Evolutionary conservation across 2,888 invertebrate genomes (phyloP), one percentile per base, ranked within the genome.

Genomic region (Polia nebulosa): DNA sequence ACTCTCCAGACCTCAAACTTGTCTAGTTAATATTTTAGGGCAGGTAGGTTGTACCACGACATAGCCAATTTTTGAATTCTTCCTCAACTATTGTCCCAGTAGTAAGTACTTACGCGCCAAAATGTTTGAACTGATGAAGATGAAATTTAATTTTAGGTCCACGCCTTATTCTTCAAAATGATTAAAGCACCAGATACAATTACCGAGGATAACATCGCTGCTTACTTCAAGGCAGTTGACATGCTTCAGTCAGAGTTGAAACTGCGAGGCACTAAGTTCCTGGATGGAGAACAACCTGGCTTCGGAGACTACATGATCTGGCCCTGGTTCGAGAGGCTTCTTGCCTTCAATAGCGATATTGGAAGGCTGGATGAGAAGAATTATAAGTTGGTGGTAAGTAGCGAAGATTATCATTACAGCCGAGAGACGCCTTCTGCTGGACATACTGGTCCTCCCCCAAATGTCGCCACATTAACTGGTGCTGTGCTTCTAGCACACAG

Each of bases 271-370:
- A 96, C 96, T 0, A 93, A 94, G 36, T 98, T 96, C 87, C 96
- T 97, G 74, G 91, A 86, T 55, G 98, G 98, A 0, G 92, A 87
- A 5, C 96, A 96, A 69, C 98, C 98, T 0, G 98, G 98, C 13
- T 98, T 97, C 96, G 93, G 97, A 20, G 98, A 98, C 88, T 97
- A 97, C 82, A 98, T 98, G 97, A 97, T 98, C 81, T 98, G 98
- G 98, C 98, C 98, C 0, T 98, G 98, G 98, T 97, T 97, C 82
- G 98, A 98, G 90, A 95, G 97, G 82, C 86, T 97, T 0, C 94
- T 96, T 3, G 39, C 58, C 0, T 88, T 94, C 70, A 87, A 96
- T 0, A 94, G 96, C 22, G 96, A 96, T 13, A 92, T 93, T 45
- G 92, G 94, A 69, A 87, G 91, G 67, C 93, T 97, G 78, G 96